Evolutionary conservation across 2,797 vertebrate genomes (phyloP), one percentile per base, ranked within the genome.

Genomic region (Poeciliopsis turneri): DNA sequence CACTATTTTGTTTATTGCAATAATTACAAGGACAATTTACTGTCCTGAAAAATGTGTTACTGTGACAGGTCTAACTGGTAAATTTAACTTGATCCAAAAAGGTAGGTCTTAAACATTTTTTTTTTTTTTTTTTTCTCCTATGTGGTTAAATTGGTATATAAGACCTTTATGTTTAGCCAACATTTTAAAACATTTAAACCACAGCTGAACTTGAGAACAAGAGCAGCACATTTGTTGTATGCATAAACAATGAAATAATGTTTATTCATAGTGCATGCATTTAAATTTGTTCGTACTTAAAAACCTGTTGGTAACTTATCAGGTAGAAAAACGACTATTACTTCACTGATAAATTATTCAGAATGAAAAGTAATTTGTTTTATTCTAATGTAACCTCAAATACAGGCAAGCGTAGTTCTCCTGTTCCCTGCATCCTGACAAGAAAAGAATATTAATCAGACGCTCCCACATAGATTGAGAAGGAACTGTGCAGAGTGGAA

Each of bases 371-470:
- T 12, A 43, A 15, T 69, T n/a, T 25, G 39, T 25, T 69, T 69
- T 69, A 41, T 43, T 25, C 7, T 43, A 69, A 69, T 25, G 39
- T 20, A 20, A 64, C 61, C 61, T 64, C 30, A 41, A 13, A 43
- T 23, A 69, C 33, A 41, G 8, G 10, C 20, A 25, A 68, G 36
- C 5, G 10, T 25, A 68, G 64, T 68, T 69, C 23, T 43, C 66
- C 39, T 25, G 39, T 41, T 69, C 39, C 39, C 39, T 69, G 66
- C 66, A n/a, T 69, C 39, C 39, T 43, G 43, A 43, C 39, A 69
- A 69, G 66, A 41, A 69, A n/a, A 69, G 66, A 69, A n/a, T 43
- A 43, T n/a, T n/a, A 43, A 43, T 69, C 39, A 69, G 66, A 25
- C 13, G 5, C 39, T 69, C 39, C 23, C 66, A n/a, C 23, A 13